Evolutionary conservation across 2,797 vertebrate species (phyloP).

Genomic region (Mormyrus hasselquistii): DNA sequence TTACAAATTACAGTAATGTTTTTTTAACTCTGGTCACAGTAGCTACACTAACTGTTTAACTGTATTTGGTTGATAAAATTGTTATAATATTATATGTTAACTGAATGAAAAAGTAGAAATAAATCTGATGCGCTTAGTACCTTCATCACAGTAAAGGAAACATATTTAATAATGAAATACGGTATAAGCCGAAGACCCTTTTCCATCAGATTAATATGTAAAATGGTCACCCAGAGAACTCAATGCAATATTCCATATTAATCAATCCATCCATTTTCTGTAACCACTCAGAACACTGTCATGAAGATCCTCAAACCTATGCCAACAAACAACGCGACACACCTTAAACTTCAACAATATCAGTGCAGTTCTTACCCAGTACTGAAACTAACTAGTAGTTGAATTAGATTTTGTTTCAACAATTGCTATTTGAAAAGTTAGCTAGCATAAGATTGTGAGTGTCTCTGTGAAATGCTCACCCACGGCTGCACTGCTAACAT

Average conservation of each 20-base stretch:
- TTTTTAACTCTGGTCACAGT: background rate
- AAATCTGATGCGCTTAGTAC: background rate
- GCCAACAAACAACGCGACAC: background rate
- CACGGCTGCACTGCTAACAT: background rate
- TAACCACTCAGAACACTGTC: background rate
- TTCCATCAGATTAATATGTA: background rate
- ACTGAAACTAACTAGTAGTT: background rate
- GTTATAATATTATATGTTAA: background rate
- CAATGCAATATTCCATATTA: background rate
- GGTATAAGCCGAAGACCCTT: background rate
- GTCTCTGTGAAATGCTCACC: conserved; percentile 8
- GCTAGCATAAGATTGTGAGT: background rate
- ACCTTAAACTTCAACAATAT: background rate
- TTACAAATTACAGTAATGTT: background rate
- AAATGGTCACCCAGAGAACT: background rate
- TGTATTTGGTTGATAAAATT: background rate
- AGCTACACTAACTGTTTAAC: background rate
- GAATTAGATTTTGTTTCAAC: background rate
- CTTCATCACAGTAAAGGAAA: background rate
- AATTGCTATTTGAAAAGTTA: background rate
- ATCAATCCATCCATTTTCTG: background rate
- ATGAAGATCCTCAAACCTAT: background rate
- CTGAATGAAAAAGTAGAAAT: background rate
- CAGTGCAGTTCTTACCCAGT: background rate
- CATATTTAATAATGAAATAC: background rate